Base-by-base conservation (phyloP, 2,113 vertebrate genomes). In the Apistogramma diplotaenia region DNA sequence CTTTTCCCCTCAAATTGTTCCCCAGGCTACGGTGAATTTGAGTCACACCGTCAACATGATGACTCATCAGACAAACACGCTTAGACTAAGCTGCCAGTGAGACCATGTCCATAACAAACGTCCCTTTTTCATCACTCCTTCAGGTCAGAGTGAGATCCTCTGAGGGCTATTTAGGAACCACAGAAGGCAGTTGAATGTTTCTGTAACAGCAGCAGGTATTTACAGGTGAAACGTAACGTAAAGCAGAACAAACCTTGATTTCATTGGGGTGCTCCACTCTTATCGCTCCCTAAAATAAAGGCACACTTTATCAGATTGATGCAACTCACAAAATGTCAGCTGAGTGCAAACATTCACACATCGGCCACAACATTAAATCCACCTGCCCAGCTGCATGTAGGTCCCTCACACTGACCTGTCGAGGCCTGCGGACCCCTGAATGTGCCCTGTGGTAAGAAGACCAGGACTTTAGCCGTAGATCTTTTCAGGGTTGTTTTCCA, bases 261-360 rank as follows among this genome's bases (percentile, higher is more conserved):
- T 97, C 96, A 46, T 92, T 90, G 5, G 96, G 95, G 81, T 92
- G 93, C 92, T 99, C 97, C 91, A 99, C 97, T 90, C 94, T 97
- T 79, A 99, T 96, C 37, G 93, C 92, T 82, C 98, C 97, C 98
- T 99, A 90, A 77, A 90, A 90, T 46, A 6, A 85, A 75, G 19
- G 89, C 15, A 85, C 15, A 72, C 8, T 18, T 29, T 18, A 21
- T 90, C 40, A 85, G 35, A 29, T 6, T 2, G 77, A 13, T 2
- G 25, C 10, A 67, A 29, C 1, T 40, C 0, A 27, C 0, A 58
- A 61, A 21, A 19, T 19, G 1, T 46, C 7, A 46, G 1, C 15
- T 1, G 3, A 15, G 9, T 62, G 55, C 2, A 75, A 77, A 40
- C 2, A 8, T 29, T 10, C 18, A 5, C 43, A 70, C 6, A 1